Base-by-base conservation (phyloP, 2,888 invertebrate genomes). In the Drosophila cyrtoloma region DNA sequence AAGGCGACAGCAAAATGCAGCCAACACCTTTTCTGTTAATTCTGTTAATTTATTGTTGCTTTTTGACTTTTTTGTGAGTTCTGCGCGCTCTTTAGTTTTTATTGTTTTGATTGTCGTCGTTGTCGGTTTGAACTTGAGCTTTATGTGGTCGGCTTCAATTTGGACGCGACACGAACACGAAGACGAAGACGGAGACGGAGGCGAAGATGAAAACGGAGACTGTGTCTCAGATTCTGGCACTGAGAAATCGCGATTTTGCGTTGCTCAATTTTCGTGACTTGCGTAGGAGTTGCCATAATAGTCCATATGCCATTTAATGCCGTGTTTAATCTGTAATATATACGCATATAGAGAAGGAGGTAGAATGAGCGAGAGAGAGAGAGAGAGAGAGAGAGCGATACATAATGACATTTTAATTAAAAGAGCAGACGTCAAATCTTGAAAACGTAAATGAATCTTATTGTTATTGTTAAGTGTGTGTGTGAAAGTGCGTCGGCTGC, bases 281-380 rank as follows among this genome's bases (percentile, higher is more conserved):
- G 82, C 84, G 89, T 89, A 81, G 89, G 90, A 79, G 75, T 50
- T 71, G 78, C 88, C 81, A 80, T 83, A 89, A 80, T 81, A 77
- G 77, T 84, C 80, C 79, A 77, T 70, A 81, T 82, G 82, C 81
- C 91, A 89, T 82, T 84, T 81, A 83, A 75, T 80, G 78, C 71
- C 77, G 79, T 75, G 70, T 72, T 87, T 70, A 78, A 85, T 85
- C 86, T 86, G 88, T 86, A 88, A 86, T 88, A 81, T 53, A 69
- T 67, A 67, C 61, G 65, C 58, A 65, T 7, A 56, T 37, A 37
- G 16, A 60, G 10, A 39, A 47, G 53, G 35, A 59, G 14, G 47
- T 47, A 32, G 52, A 57, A 39, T 59, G 37, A 53, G 65, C 67
- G 47, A 57, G 35, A 33, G 12, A 55, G 68, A 64, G 62, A 51